Evolutionary conservation across 2,888 invertebrate species (phyloP).

Genomic region (Drosophila melanosoma): DNA sequence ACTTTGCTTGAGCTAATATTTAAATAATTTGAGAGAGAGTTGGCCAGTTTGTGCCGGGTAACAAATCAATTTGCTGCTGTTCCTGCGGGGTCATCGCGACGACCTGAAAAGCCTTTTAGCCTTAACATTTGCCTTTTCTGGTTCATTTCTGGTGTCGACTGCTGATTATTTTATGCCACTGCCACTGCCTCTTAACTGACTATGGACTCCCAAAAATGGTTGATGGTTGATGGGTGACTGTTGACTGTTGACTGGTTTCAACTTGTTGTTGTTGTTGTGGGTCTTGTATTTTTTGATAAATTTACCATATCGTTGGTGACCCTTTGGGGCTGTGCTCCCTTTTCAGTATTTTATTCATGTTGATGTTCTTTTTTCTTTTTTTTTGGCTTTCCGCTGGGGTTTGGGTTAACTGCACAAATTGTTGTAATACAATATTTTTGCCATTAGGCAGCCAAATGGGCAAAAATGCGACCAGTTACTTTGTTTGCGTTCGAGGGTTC

Average conservation of each 20-base stretch:
- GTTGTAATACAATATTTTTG: slow-evolving; percentile 79
- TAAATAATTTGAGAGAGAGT: slow-evolving; percentile 41
- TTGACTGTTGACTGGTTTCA: slow-evolving; percentile 57
- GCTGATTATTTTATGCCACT: slow-evolving; percentile 73
- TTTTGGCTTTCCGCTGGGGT: slow-evolving; percentile 11
- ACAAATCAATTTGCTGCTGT: slow-evolving; percentile 66
- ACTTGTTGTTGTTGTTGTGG: slow-evolving; percentile 48
- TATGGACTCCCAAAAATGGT: neutral
- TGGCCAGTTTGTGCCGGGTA: slow-evolving; percentile 20
- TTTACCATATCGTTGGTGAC: slow-evolving; percentile 80
- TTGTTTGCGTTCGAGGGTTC: slow-evolving; percentile 47
- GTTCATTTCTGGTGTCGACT: slow-evolving; percentile 50
- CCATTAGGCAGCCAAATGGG: slow-evolving; percentile 74
- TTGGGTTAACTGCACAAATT: slow-evolving; percentile 60
- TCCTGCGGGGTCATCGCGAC: slow-evolving; percentile 32
- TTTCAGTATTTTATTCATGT: slow-evolving; percentile 39
- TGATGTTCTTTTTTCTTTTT: slow-evolving; percentile 15
- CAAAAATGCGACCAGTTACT: slow-evolving; percentile 59
- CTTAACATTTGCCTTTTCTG: slow-evolving; percentile 70
- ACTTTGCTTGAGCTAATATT: slow-evolving; percentile 31
- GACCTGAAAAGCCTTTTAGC: slow-evolving; percentile 75
- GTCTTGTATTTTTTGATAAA: slow-evolving; percentile 71
- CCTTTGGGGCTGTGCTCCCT: slow-evolving; percentile 55
- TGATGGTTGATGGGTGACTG: slow-evolving; percentile 8
- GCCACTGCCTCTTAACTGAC: slow-evolving; percentile 37